A percentile compares a stretch with the other conserved stretches of the same genome.
Conservation (phyloP, 2,888 invertebrate genomes). For the Helicoverpa assulta region DNA sequence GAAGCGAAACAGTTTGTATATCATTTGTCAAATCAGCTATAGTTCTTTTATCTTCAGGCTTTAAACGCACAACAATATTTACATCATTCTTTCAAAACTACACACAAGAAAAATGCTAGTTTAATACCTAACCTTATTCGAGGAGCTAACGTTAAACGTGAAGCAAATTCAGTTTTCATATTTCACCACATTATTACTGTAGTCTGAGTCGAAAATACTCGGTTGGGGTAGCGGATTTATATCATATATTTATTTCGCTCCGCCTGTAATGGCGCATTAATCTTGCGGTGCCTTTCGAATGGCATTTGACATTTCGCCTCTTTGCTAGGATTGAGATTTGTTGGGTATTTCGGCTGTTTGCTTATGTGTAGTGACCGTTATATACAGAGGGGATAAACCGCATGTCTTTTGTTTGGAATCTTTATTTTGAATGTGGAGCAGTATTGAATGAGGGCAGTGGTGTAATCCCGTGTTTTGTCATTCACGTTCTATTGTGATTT, state of each 20-base stretch:
- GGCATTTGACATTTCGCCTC: slow-evolving; percentile 73
- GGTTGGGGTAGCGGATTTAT: slow-evolving; percentile 66
- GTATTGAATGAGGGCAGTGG: not conserved
- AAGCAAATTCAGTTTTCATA: slow-evolving; percentile 63
- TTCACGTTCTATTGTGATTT: not conserved
- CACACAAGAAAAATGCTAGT: slow-evolving; percentile 24
- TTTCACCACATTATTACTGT: slow-evolving; percentile 61
- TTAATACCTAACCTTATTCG: slow-evolving; percentile 53
- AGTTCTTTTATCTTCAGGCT: not conserved
- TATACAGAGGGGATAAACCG: slow-evolving; percentile 9
- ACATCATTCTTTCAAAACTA: slow-evolving; percentile 12
- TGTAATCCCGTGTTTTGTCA: not conserved
- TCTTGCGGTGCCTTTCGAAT: slow-evolving; percentile 70
- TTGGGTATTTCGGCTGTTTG: slow-evolving; percentile 58
- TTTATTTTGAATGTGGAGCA: slow-evolving; percentile 4
- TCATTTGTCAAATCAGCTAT: not conserved
- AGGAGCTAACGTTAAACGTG: slow-evolving; percentile 48
- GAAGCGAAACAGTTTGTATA: not conserved
- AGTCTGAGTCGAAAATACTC: slow-evolving; percentile 58
- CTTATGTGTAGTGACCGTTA: slow-evolving; percentile 52
- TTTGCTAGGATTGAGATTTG: slow-evolving; percentile 61
- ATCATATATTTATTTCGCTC: slow-evolving; percentile 73
- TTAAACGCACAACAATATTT: not conserved
- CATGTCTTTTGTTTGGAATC: slow-evolving; percentile 21
- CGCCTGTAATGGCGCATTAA: slow-evolving; percentile 77